Conservation (phyloP, 2,113 vertebrate species). For the Paralichthys olivaceus region DNA sequence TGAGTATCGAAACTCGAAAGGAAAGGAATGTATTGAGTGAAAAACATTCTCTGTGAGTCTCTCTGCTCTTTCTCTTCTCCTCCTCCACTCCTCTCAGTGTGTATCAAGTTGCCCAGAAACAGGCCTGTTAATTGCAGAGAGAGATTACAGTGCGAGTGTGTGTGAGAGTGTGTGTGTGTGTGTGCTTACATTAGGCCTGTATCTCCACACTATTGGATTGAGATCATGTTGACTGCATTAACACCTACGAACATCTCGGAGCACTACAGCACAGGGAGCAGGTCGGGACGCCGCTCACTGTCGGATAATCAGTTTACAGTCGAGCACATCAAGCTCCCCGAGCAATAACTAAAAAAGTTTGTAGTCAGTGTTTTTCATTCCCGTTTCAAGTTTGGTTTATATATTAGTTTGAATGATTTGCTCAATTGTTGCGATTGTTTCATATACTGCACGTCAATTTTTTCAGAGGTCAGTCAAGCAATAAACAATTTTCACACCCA, state of each 20-base stretch:
- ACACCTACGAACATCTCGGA: conserved; percentile 56
- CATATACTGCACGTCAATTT: not conserved
- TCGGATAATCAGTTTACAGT: conserved; percentile 14
- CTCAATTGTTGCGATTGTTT: too few species aligned
- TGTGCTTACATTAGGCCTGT: conserved; percentile 26
- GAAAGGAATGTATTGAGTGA: not conserved
- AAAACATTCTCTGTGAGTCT: not conserved
- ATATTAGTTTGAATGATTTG: too few species aligned
- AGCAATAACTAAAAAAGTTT: too few species aligned
- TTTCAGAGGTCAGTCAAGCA: too few species aligned
- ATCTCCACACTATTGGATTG: conserved; percentile 63
- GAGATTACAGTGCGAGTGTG: conserved; percentile 26
- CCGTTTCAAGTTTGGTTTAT: too few species aligned
- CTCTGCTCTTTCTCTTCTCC: not conserved
- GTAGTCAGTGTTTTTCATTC: too few species aligned
- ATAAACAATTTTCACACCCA: too few species aligned
- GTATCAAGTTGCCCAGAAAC: conserved; percentile 55
- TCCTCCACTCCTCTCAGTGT: conserved; percentile 23
- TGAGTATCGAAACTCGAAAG: not conserved
- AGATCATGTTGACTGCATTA: conserved; percentile 70
- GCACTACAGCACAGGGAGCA: conserved; percentile 42
- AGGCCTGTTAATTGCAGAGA: conserved; percentile 53
- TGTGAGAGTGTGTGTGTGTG: conserved; percentile 12
- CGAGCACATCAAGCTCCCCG: not conserved
- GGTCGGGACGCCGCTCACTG: not conserved